These are phyloP conservation scores for Sycophila texana DNA, from an alignment of 2,888 invertebrate genomes.

Conservation along the genomic window DNA sequence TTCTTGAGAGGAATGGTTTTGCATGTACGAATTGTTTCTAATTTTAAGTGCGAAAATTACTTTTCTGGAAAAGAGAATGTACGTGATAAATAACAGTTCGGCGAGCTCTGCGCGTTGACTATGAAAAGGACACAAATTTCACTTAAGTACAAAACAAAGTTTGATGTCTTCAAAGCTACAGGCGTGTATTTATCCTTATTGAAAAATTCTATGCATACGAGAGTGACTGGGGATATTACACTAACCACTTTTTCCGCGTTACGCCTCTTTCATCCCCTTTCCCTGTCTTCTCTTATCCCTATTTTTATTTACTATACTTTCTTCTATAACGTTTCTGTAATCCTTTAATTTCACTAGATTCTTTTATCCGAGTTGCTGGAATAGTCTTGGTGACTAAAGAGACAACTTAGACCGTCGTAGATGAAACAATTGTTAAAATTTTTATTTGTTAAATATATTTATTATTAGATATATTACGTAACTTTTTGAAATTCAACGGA, in stretches of 20 bases:
- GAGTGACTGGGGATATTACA: conserved; percentile 56
- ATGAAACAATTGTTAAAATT: no score
- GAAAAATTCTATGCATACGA: conserved; percentile 64
- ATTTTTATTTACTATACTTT: neutral
- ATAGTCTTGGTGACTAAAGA: no score
- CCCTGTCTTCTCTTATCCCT: neutral
- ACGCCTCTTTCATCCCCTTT: neutral
- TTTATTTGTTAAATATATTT: no score
- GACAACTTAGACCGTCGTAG: no score
- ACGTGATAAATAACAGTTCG: neutral
- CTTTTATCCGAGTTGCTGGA: no score
- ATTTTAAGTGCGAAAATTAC: no score
- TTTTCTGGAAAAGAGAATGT: no score
- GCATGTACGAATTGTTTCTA: no score
- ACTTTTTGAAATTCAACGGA: no score
- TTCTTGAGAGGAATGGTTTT: no score
- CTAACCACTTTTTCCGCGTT: conserved; percentile 41
- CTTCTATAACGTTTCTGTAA: neutral
- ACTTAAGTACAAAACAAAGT: conserved; percentile 48
- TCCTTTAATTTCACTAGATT: no score
- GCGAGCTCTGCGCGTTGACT: neutral
- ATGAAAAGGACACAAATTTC: conserved; percentile 36
- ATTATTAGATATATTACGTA: no score
- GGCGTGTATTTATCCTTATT: conserved; percentile 57
- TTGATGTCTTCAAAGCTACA: conserved; percentile 39